Percentiles rank a stretch among this genome's conserved stretches.
Evolutionary conservation across 2,113 vertebrate species (phyloP).

Genomic region (Cairina moschata): DNA sequence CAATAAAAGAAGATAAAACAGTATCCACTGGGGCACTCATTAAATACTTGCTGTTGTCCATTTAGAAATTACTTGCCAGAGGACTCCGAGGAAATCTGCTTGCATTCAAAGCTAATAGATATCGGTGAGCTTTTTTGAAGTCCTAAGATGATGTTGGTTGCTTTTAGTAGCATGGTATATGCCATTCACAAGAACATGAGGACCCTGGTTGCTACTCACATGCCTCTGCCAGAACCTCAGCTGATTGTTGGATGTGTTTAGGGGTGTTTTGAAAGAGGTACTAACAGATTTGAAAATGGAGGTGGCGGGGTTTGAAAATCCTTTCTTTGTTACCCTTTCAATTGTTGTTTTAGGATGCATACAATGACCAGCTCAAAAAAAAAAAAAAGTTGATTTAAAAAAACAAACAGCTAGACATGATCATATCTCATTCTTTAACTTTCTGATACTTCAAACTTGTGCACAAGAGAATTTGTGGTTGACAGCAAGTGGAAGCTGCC

Average conservation of each 20-base stretch:
- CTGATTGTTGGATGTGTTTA: rapidly evolving
- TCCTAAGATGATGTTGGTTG: not conserved
- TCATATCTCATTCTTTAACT: not conserved
- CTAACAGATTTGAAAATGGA: not conserved
- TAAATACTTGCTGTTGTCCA: not conserved
- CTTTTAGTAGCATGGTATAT: not conserved
- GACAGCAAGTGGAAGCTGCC: not conserved
- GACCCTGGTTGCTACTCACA: rapidly evolving
- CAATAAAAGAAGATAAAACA: not conserved
- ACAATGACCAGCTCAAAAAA: not conserved
- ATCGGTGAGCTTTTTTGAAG: not conserved
- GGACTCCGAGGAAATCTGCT: not conserved
- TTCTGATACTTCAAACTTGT: not conserved
- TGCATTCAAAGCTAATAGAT: not conserved
- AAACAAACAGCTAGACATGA: not conserved
- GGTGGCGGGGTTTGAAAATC: not conserved
- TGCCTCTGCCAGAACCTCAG: not conserved
- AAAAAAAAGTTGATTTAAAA: not conserved
- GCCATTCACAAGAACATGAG: not conserved
- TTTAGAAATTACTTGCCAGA: not conserved
- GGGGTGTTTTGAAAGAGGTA: not conserved
- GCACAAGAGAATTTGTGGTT: not conserved
- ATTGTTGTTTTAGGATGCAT: not conserved
- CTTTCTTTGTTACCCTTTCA: not conserved
- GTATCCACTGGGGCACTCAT: not conserved